Conservation (phyloP, 1,140 invertebrate genomes). For the Pteromalus puparum region DNA sequence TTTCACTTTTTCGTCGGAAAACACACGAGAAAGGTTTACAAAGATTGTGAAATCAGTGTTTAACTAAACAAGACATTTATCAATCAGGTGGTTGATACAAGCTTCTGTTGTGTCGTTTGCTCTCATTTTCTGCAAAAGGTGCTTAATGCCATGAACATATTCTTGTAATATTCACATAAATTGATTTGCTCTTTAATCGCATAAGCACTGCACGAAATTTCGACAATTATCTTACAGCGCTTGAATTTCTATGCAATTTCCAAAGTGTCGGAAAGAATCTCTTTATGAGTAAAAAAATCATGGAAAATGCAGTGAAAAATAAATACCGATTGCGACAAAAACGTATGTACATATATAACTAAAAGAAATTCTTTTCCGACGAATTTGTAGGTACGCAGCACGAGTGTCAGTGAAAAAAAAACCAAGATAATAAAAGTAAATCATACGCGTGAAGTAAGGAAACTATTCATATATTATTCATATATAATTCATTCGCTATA, state of each 20-base stretch:
- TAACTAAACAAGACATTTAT: neutral
- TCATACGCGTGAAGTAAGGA: neutral
- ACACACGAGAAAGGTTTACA: neutral
- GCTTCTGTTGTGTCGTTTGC: neutral
- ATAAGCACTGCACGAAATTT: neutral
- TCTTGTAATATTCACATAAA: neutral
- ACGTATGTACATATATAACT: conserved; percentile 22
- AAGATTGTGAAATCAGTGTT: neutral
- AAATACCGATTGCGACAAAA: conserved; percentile 35
- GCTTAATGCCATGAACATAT: neutral
- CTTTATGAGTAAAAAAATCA: conserved; percentile 7
- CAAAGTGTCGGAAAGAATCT: neutral
- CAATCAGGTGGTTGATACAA: too few species aligned
- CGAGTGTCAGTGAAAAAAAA: neutral
- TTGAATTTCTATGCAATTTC: neutral
- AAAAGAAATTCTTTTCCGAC: too few species aligned
- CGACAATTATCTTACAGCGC: too few species aligned
- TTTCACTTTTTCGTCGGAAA: too few species aligned
- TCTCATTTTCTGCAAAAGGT: neutral
- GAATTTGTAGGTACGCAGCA: neutral
- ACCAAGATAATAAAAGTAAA: conserved; percentile 3
- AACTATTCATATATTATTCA: too few species aligned
- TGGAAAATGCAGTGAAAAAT: neutral
- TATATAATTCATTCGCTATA: conserved; percentile 19
- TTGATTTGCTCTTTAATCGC: neutral